These are phyloP conservation scores for Protodeltote pygarga DNA, from an alignment of 2,888 invertebrate species.

Conservation along the genomic window DNA sequence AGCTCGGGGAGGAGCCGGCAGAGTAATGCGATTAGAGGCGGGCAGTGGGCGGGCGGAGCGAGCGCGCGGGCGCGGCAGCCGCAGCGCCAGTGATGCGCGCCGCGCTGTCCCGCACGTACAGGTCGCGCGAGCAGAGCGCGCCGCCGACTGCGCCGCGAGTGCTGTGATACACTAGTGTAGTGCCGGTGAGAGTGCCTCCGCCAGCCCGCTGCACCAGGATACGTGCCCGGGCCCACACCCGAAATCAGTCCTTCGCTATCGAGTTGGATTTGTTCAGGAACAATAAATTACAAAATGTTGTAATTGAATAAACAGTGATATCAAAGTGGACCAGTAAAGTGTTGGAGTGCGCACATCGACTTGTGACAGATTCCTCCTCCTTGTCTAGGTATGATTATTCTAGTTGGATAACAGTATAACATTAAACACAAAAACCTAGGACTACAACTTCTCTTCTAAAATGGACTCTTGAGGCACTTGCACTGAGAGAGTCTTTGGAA, in stretches of 20 bases:
- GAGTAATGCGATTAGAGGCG: constrained; percentile 9
- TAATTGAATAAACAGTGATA: constrained; percentile 24
- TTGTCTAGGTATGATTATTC: constrained; percentile 12
- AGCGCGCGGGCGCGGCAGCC: constrained; percentile 11
- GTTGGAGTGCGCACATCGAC: constrained; percentile 12
- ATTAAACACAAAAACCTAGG: not conserved
- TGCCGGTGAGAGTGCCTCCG: constrained; percentile 7
- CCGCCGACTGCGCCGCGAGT: constrained; percentile 34
- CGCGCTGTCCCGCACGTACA: constrained; percentile 55
- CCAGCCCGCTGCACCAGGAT: too few relatives aligned
- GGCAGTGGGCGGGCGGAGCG: constrained; percentile 12
- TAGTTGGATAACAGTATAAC: not conserved
- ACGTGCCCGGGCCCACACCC: too few relatives aligned
- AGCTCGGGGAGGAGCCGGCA: constrained; percentile 8
- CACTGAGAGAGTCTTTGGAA: too few relatives aligned
- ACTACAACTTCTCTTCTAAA: too few relatives aligned
- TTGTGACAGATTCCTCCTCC: not conserved
- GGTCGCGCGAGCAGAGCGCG: constrained; percentile 20
- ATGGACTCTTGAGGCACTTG: too few relatives aligned
- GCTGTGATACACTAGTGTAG: constrained; percentile 33
- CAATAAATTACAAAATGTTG: constrained; percentile 16
- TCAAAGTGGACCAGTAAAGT: constrained; percentile 28
- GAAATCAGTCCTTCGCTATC: too few relatives aligned
- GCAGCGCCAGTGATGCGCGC: constrained; percentile 62
- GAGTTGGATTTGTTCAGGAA: not conserved